Base-by-base conservation (phyloP, 2,888 invertebrate genomes). In the Drosophila anomalata region DNA sequence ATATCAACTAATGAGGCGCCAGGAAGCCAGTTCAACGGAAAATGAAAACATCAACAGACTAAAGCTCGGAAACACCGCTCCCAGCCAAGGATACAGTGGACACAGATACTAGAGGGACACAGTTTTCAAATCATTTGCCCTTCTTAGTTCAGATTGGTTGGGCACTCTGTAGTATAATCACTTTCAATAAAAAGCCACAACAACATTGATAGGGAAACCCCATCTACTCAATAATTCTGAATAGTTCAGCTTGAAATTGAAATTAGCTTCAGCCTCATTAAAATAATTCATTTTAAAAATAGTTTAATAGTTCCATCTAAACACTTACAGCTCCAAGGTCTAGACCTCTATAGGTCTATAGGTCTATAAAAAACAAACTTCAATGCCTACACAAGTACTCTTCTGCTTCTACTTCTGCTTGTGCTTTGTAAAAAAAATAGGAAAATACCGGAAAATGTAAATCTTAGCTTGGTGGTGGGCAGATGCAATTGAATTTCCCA, bases 1-100 rank as follows among this genome's bases (percentile, higher is more conserved):
- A 70, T 50, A 66, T 36, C 63, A 41, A 63, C 76, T 75, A 83
- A 82, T 79, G 71, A 80, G 87, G 81, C 79, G 83, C 77, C 86
- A 73, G 72, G 68, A 77, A 62, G 63, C 50, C 62, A 75, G 53
- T 50, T 31, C 22, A 61, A 26, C 29, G 55, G 53, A 65, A 65
- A 42, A 20, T n/a, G 14, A 36, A 56, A 44, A 56, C 50, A 66
- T 20, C 57, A 59, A 56, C 55, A 59, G 59, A 42, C 52, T 5
- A 36, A 36, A 50, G 46, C 63, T 63, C 59, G 24, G 31, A 14
- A 22, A 60, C 33, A 36, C 36, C 5, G 59, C 36, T 29, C 8
- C 29, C 47, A 29, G 7, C 60, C 39, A 47, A 48, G 48, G 17
- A 31, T 59, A 60, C 48, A 61, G 61, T 61, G 3, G 9, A 33